Base-by-base conservation (phyloP, 2,888 invertebrate genomes). In the Drepana falcataria region DNA sequence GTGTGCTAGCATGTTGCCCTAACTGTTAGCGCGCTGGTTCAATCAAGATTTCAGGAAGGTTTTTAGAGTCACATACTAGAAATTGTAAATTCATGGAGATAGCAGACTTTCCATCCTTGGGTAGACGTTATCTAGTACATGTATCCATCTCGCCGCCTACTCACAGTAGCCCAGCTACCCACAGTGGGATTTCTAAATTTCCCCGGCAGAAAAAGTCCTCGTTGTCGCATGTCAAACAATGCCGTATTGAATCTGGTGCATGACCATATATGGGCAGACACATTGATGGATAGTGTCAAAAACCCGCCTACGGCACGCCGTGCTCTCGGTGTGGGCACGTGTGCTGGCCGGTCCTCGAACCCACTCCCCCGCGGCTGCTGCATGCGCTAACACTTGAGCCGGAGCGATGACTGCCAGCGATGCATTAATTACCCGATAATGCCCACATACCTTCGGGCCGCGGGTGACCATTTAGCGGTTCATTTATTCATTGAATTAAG, bases 271-370 rank as follows among this genome's bases (percentile, higher is more conserved):
- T 63, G 75, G 78, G 35, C 48, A 58, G 53, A 61, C 63, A 67
- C 78, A 81, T 76, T 76, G 81, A 82, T 81, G 74, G 71, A 70
- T 71, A 66, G 64, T 69, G 76, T 75, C 71, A 66, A 58, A 66
- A 61, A 37, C 47, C 55, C 73, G 65, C 77, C 80, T 78, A 79
- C 80, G 54, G 53, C 37, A 78, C 80, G 55, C 53, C 56, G 51
- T 58, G 59, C 59, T 47, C 55, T 55, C 49, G 53, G 59, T 58
- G 48, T 63, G n/a, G 52, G 48, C 44, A 21, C 3, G 44, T 37
- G 37, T 48, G 44, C 35, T 44, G 58, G 55, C 59, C 68, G 76
- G 75, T 72, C 74, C 60, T 64, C 73, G 77, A 79, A 75, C 79
- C 68, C 59, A 70, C 76, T 63, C 75, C 74, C 71, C 68, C 77